Base-by-base conservation (phyloP, 1,140 invertebrate genomes). In the Conopomorpha cramerella region DNA sequence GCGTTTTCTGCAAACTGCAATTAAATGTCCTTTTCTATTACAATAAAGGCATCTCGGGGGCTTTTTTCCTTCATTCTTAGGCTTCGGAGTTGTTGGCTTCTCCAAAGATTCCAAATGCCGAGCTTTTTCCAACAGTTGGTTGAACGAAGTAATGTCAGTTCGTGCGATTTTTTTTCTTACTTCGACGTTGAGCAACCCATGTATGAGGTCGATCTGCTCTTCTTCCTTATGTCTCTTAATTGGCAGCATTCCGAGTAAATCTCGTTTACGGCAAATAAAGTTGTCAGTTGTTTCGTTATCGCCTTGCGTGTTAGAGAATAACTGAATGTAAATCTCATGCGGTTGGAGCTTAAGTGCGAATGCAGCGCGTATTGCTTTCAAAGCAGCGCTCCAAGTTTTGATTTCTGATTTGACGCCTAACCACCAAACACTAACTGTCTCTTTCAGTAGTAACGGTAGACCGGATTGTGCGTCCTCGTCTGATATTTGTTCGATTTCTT, bases 201-300 rank as follows among this genome's bases (percentile, higher is more conserved):
- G 66, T 6, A 66, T 34, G 0, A 66, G 60, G 23, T 66, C 62
- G 30, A 66, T 34, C 34, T 66, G 55, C 3, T 58, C 60, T 8
- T 63, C 54, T 31, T 63, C 62, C 30, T 58, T 40, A 26, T 66
- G 62, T 3, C 58, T 41, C 2, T 52, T 52, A 28, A 51, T 52
- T 3, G 62, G 62, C 29, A 66, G 33, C 27, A 60, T 62, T 30
- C 57, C 53, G 7, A 65, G 35, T 13, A 66, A 38, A 2, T 55
- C 59, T 8, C 62, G 43, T 18, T 66, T 55, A 8, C 56, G 56
- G 42, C 59, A 66, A 0, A 66, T 30, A 12, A 61, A 66, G 0
- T 43, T 30, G 34, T 66, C 62, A 16, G 66, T 61, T 0, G 45
- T 43, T 10, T 49, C 49, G 14, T 0, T n/a, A 2, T 6, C 0